Conservation (phyloP, 1,140 invertebrate genomes). For the Drosophila nigromelanica region DNA sequence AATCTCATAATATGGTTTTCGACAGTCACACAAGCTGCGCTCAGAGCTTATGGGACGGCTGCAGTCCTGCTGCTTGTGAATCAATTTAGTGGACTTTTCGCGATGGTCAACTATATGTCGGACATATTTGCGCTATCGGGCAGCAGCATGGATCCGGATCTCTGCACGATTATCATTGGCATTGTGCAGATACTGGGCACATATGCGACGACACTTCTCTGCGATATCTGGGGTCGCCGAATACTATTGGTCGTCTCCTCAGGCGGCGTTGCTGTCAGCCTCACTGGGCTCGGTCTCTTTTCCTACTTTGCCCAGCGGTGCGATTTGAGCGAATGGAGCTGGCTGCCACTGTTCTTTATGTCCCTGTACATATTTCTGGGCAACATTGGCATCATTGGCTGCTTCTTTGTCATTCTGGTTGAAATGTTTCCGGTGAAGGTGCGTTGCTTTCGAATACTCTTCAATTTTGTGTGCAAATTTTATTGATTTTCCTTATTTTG, state of each 20-base stretch:
- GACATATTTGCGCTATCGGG: conserved; percentile 88
- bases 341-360: conserved; percentile 69
- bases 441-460: background rate
- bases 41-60: conserved; percentile 48
- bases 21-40: conserved; percentile 34
- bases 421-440: conserved; percentile 76
- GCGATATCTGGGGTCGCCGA: conserved; percentile 61
- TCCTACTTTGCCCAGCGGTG: conserved; percentile 43
- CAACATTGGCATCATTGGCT: conserved; percentile 67
- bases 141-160: conserved; percentile 84
- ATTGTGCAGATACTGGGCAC: conserved; percentile 84
- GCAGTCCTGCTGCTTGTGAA: conserved; percentile 53
- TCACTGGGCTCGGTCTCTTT: conserved; percentile 48
- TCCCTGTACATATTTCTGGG: conserved; percentile 68
- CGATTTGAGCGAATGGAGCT: conserved; percentile 59
- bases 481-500: background rate
- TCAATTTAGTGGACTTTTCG: conserved; percentile 62
- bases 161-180: conserved; percentile 85
- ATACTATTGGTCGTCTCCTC: conserved; percentile 60
- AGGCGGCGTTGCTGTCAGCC: conserved; percentile 50
- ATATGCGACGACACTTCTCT: conserved; percentile 56
- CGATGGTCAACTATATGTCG: conserved; percentile 74
- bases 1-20: background rate
- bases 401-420: conserved; percentile 70
- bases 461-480: background rate